These are phyloP conservation scores for Slavum lentiscoides DNA, from an alignment of 2,888 invertebrate genomes.

Conservation along the genomic window DNA sequence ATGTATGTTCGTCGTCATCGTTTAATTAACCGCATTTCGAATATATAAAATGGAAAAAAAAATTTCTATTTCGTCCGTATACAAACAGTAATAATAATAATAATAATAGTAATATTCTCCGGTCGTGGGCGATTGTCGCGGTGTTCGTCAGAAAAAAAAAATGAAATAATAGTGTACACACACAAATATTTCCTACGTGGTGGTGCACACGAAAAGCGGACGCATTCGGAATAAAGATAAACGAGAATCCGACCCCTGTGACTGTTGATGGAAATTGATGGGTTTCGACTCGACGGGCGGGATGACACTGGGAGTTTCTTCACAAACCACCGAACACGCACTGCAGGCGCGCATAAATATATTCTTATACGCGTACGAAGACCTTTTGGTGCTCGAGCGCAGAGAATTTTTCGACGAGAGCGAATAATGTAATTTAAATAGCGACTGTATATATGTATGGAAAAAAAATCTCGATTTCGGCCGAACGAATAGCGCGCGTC, in stretches of 20 bases:
- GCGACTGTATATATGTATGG: no score
- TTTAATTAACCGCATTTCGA: no score
- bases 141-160: no score
- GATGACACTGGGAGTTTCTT: background rate
- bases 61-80: background rate
- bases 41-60: no score
- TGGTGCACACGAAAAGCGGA: background rate
- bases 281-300: conserved; percentile 7
- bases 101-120: background rate
- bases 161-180: background rate
- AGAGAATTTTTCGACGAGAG: no score
- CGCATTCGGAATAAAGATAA: conserved; percentile 42
- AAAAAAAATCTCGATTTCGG: no score
- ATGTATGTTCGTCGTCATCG: background rate
- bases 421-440: no score
- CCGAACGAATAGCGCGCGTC: no score
- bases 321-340: background rate
- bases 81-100: no score
- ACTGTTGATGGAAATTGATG: conserved; percentile 38
- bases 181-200: background rate
- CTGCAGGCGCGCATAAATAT: no score
- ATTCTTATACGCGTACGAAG: background rate
- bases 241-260: conserved; percentile 12
- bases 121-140: background rate
- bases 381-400: no score